A percentile compares a stretch with the other conserved stretches of the same genome.
These are phyloP conservation scores for Hermaeophaga mercurialis DNA, from an alignment of 2,888 invertebrate genomes.

Conservation along the genomic window DNA sequence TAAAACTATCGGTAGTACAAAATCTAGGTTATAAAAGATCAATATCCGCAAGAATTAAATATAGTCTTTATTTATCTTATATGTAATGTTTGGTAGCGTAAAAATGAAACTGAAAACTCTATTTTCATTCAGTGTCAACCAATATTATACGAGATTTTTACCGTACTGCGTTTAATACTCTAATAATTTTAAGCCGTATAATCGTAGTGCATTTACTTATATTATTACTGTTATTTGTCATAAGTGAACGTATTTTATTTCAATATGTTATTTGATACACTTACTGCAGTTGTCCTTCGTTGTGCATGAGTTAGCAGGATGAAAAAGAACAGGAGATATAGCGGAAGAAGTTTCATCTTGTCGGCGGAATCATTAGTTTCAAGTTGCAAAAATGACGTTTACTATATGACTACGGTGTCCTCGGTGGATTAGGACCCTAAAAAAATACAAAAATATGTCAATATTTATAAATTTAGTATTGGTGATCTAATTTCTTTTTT, in stretches of 20 bases:
- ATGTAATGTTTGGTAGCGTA: no score
- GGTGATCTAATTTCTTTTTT: no score
- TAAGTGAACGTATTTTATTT: slow-evolving; percentile 10
- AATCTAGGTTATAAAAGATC: no score
- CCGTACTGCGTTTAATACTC: no score
- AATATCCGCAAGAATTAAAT: no score
- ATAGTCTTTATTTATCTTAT: no score
- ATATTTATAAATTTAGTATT: no score
- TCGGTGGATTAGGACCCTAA: slow-evolving; percentile 24
- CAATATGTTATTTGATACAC: slow-evolving; percentile 5
- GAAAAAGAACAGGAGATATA: slow-evolving; percentile 24
- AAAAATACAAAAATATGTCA: slow-evolving; percentile 21
- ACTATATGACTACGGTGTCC: slow-evolving; percentile 17
- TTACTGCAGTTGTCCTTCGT: slow-evolving; percentile 26
- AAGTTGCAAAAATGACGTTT: neutral
- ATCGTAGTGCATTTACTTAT: neutral
- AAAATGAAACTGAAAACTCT: no score
- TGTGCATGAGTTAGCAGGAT: slow-evolving; percentile 22
- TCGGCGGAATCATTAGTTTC: slow-evolving; percentile 20
- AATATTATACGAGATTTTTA: no score
- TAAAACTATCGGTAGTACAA: no score
- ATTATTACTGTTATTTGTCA: neutral
- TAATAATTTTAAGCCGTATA: no score
- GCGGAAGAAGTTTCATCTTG: slow-evolving; percentile 28
- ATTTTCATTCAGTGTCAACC: no score